Evolutionary conservation across 2,113 vertebrate genomes (phyloP).

Genomic region (Leptobrachium leishanense): DNA sequence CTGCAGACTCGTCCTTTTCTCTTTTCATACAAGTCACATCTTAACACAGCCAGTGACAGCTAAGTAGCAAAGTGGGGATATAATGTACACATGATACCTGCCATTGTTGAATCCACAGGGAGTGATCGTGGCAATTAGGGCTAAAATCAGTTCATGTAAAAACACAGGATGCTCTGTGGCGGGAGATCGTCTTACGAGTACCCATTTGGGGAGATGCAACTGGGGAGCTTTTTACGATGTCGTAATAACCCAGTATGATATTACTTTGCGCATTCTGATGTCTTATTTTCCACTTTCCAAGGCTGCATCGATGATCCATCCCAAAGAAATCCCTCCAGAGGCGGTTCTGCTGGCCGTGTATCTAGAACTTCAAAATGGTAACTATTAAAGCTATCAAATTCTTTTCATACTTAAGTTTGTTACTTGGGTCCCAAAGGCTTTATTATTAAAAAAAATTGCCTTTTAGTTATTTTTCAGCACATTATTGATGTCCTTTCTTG

Average conservation of each 20-base stretch:
- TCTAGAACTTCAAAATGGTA: constrained; percentile 94
- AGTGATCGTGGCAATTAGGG: constrained; percentile 19
- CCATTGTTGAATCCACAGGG: constrained; percentile 14
- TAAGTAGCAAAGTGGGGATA: constrained; percentile 4
- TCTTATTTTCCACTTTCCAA: constrained; percentile 52
- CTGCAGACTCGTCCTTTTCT: background rate
- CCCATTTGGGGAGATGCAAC: background rate
- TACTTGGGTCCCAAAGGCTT: too few relatives aligned
- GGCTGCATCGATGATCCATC: constrained; percentile 92
- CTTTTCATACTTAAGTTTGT: background rate
- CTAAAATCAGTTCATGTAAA: constrained; percentile 10
- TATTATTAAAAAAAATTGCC: too few relatives aligned
- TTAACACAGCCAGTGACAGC: background rate
- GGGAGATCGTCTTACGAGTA: constrained; percentile 11
- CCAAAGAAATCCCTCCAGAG: constrained; percentile 94
- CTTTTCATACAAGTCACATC: background rate
- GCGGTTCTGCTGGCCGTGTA: constrained; percentile 94
- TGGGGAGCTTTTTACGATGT: background rate
- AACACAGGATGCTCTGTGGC: background rate
- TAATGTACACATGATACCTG: background rate
- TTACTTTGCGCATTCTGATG: background rate
- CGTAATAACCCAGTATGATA: constrained; percentile 14
- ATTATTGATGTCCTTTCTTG: too few relatives aligned
- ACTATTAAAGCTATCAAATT: constrained; percentile 14
- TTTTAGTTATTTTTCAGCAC: too few relatives aligned